Base-by-base conservation (phyloP, 2,888 invertebrate species). In the Hirtodrosophila alboralis region DNA sequence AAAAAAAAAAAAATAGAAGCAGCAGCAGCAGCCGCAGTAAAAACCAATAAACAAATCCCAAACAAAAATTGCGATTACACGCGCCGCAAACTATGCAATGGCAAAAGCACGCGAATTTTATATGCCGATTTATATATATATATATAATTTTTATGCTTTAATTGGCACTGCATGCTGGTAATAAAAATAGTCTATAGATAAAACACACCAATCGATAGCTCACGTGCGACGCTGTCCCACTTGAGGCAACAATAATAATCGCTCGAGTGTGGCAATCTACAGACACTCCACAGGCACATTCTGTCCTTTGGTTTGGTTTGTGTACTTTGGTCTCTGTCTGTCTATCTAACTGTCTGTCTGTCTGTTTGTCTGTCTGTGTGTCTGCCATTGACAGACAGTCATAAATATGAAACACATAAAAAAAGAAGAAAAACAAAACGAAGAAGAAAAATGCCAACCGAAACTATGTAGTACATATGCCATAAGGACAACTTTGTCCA, bases 321-420 rank as follows among this genome's bases (percentile, higher is more conserved):
- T 21, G 45, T 52, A 23, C 21, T 45, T 21, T 44, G n/a, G 14
- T 41, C 44, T 43, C 23, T 57, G 47, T 47, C 27, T 54, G 53
- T 33, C 34, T 12, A 31, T 49, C 27, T 41, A 30, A 49, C 21
- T 37, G 31, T 21, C 10, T 70, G 51, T 33, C 37, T 12, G 34
- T 45, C 7, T 70, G 52, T 62, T 40, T 69, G 51, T 45, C 9
- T 71, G 52, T 62, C 48, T 69, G 51, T 49, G 36, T 61, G 56
- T 59, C 76, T 76, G 81, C 52, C 84, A 84, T 73, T 80, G 81
- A 65, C 80, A 80, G 79, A 68, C 81, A 79, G 73, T 70, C 78
- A 78, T 81, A 80, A 80, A 80, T 80, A 78, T 70, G 69, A 56
- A 48, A 41, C 34, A 69, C 62, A 49, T 57, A 74, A 65, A 64